Evolutionary conservation across 2,888 invertebrate genomes (phyloP), one percentile per base, ranked within the genome.

Genomic region (Tortrix viridana): DNA sequence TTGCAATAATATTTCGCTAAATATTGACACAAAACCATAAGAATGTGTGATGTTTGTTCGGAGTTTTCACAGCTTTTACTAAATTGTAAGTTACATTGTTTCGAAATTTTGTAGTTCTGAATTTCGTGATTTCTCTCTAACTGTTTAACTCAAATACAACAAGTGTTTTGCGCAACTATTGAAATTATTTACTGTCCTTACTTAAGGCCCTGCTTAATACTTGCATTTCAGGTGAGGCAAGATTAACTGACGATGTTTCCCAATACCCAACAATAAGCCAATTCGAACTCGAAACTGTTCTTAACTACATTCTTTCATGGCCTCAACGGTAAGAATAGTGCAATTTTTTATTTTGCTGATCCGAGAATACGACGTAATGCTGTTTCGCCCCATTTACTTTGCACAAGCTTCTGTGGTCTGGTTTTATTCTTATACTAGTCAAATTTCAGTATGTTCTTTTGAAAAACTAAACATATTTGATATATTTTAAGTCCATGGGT

Each of bases 1-100:
- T 86, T 85, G 75, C 80, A 82, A 80, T 85, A 89, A 86, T 89
- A 88, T 85, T 86, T 85, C 84, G 83, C 82, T 75, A 69, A 74
- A 74, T 76, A 75, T 82, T 79, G 67, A 81, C 73, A 66, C 77
- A 91, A 89, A 92, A 96, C 97, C 66, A 76, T 77, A 82, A 92
- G 84, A 88, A 92, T 92, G 97, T 98, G 98, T 95, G 98, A 98
- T 95, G 96, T 96, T 93, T 98, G 98, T 94, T 95, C 96, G 86
- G 97, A 98, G 93, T 96, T 98, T 94, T 95, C 97, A 92, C 96
- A 97, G 93, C 95, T 98, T 91, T 95, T 98, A 88, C 95, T 97
- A 74, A 91, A 92, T 88, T 93, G 92, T 93, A 89, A 92, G 92
- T 88, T 84, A 87, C 89, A 84, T 89, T 89, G 89, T 90, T 90